Evolutionary conservation across 2,888 invertebrate genomes (phyloP).

Genomic region (Epirrhoe tristata): DNA sequence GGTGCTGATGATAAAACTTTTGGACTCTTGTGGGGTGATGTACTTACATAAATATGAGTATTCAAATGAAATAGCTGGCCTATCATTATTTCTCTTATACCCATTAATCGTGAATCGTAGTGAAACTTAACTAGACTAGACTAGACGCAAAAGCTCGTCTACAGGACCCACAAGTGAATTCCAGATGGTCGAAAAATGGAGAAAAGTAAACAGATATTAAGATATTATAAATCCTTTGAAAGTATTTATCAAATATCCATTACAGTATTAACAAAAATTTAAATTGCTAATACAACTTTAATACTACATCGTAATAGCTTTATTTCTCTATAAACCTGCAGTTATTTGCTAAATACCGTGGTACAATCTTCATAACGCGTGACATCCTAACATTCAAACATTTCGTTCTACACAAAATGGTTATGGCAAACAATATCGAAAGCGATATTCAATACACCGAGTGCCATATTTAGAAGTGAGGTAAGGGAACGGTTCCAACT

Average conservation of each 20-base stretch:
- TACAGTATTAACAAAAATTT: too few relatives aligned
- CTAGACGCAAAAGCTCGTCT: too few relatives aligned
- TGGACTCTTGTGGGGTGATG: slow-evolving; percentile 42
- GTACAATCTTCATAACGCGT: slow-evolving; percentile 31
- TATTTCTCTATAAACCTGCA: background rate
- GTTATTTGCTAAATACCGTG: slow-evolving; percentile 14
- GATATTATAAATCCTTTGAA: too few relatives aligned
- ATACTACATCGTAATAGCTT: too few relatives aligned
- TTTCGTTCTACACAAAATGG: slow-evolving; percentile 58
- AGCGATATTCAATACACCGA: slow-evolving; percentile 55
- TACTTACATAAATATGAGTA: background rate
- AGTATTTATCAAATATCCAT: too few relatives aligned
- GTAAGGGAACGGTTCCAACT: slow-evolving; percentile 33
- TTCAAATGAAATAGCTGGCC: background rate
- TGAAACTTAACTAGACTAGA: background rate
- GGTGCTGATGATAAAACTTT: slow-evolving; percentile 64
- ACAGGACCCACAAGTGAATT: too few relatives aligned
- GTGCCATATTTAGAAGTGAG: slow-evolving; percentile 62
- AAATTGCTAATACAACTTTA: too few relatives aligned
- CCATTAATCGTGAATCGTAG: background rate
- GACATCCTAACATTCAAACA: slow-evolving; percentile 50
- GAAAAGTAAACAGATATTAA: too few relatives aligned
- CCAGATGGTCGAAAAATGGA: too few relatives aligned
- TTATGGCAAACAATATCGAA: slow-evolving; percentile 62
- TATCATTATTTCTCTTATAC: background rate